These are phyloP conservation scores for Aphelinus certus DNA, from an alignment of 1,140 invertebrate genomes.

Conservation along the genomic window DNA sequence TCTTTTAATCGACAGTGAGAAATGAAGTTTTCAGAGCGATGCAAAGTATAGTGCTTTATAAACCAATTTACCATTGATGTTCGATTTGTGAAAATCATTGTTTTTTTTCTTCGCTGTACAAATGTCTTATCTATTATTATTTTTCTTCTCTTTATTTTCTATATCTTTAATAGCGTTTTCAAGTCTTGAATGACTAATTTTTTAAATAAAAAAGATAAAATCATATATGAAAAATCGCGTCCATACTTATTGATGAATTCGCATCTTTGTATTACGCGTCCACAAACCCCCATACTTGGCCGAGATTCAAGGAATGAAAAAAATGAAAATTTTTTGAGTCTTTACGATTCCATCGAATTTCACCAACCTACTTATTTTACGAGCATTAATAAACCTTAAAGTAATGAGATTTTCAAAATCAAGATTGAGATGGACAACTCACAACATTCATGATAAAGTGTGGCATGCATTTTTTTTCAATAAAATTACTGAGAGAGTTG, in stretches of 20 bases:
- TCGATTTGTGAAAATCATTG: slow-evolving; percentile 29
- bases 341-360: not conserved
- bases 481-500: slow-evolving; percentile 15
- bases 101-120: slow-evolving; percentile 33
- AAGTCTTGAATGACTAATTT: not conserved
- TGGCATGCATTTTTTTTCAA: not conserved
- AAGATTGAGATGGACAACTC: not conserved
- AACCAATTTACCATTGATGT: slow-evolving; percentile 35
- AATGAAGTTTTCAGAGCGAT: slow-evolving; percentile 39
- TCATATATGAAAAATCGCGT: not conserved
- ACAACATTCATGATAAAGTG: slow-evolving; percentile 14
- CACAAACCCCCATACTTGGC: not conserved
- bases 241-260: slow-evolving; percentile 17
- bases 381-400: not conserved
- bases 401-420: not conserved
- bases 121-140: slow-evolving; percentile 25
- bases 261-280: not conserved
- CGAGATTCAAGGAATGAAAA: not conserved
- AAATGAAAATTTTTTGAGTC: not conserved
- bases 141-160: slow-evolving; percentile 12
- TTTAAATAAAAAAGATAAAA: slow-evolving; percentile 11
- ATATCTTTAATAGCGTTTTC: slow-evolving; percentile 25
- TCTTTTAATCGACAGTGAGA: slow-evolving; percentile 29
- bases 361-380: not conserved
- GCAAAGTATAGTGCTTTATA: slow-evolving; percentile 30